These are phyloP conservation scores for Cantharis nigra DNA, from an alignment of 2,888 invertebrate species.

Conservation along the genomic window DNA sequence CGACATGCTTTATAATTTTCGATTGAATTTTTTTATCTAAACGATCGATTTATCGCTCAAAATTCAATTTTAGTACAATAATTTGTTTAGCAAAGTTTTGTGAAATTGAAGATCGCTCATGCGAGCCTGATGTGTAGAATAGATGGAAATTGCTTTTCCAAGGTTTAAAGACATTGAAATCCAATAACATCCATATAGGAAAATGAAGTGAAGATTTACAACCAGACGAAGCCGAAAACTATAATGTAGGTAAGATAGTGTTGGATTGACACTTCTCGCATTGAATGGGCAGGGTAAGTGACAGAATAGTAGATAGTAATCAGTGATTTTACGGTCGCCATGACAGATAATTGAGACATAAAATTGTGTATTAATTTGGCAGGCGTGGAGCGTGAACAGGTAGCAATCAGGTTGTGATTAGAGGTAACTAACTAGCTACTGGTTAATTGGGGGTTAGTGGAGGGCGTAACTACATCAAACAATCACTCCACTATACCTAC, in stretches of 20 bases:
- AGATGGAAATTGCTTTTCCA: not conserved
- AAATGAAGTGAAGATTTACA: slow-evolving; percentile 13
- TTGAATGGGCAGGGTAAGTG: slow-evolving; percentile 26
- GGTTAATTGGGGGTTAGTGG: slow-evolving; percentile 55
- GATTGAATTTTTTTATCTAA: not conserved
- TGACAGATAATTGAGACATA: slow-evolving; percentile 44
- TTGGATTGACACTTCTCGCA: slow-evolving; percentile 27
- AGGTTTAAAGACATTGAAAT: not conserved
- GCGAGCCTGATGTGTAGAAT: not conserved
- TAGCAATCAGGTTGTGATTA: slow-evolving; percentile 55
- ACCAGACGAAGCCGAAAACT: slow-evolving; percentile 18
- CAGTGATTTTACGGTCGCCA: slow-evolving; percentile 33
- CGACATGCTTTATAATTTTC: slow-evolving; percentile 11
- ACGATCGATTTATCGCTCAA: not conserved
- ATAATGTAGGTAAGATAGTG: slow-evolving; percentile 2
- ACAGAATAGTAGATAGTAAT: slow-evolving; percentile 36
- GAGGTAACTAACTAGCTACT: slow-evolving; percentile 54
- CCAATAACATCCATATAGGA: not conserved
- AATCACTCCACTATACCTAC: slow-evolving; percentile 45
- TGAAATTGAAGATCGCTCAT: not conserved
- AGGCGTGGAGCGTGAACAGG: slow-evolving; percentile 52
- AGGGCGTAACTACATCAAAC: slow-evolving; percentile 55
- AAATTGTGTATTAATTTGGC: slow-evolving; percentile 52
- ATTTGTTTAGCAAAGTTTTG: slow-evolving; percentile 5
- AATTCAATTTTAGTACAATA: not conserved